phyloP scores from a whole-genome alignment of 2,797 vertebrate genomes.

The Acridotheres tristis region DNA sequence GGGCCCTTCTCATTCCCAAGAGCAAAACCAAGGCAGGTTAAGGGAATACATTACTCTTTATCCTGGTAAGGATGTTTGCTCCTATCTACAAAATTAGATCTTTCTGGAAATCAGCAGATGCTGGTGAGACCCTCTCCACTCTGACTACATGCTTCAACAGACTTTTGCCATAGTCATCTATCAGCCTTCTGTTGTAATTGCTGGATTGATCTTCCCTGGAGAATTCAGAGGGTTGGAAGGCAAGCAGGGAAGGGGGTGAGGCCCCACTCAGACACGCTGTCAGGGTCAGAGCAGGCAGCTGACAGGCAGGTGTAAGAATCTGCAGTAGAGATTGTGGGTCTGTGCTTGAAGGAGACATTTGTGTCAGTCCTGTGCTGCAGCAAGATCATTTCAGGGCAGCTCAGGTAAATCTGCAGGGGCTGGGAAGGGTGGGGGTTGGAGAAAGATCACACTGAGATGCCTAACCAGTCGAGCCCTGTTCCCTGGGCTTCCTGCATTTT shows the following conservation, averaged over 20 bases:
- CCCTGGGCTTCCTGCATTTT: slow-evolving; percentile 46
- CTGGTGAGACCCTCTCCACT: not conserved
- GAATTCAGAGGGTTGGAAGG: not conserved
- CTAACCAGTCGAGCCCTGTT: not conserved
- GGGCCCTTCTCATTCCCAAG: not conserved
- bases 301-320: not conserved
- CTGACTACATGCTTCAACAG: not conserved
- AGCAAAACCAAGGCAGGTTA: not conserved
- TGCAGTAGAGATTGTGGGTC: not conserved
- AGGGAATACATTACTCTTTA: not conserved
- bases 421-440: not conserved
- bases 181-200: not conserved
- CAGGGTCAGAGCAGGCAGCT: not conserved
- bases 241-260: not conserved
- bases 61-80: not conserved
- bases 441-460: not conserved
- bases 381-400: not conserved
- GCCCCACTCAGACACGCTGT: not conserved
- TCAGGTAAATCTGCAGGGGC: slow-evolving; percentile 27
- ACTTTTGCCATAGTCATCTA: not conserved
- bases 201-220: not conserved
- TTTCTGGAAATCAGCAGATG: not conserved
- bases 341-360: not conserved
- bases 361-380: not conserved
- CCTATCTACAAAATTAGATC: not conserved